Evolutionary conservation across 1,140 invertebrate species (phyloP), one percentile per base, ranked within the genome.

Genomic region (Phymastichus coffea): DNA sequence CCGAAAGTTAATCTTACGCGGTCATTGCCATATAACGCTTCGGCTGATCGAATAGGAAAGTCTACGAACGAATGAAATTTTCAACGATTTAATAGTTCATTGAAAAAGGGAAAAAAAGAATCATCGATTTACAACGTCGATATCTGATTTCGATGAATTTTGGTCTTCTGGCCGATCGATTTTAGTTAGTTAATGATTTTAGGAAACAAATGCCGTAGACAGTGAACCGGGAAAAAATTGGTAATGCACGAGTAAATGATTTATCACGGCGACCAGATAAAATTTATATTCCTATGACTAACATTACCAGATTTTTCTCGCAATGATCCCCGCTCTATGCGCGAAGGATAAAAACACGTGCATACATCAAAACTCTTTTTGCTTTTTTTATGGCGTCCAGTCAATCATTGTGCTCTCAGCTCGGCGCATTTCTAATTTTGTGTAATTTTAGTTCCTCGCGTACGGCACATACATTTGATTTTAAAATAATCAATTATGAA

Each of bases 361-460:
- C 48, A 59, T 59, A 38, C 20, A 59, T 59, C 57, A 59, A 47
- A 52, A 53, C 30, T 59, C n/a, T n/a, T n/a, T n/a, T n/a, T n/a
- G n/a, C n/a, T n/a, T n/a, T 59, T 51, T 57, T 53, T 53, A 28
- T 46, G 49, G 53, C 57, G 53, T 48, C 30, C 23, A 38, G 57
- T 59, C 57, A 59, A 59, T 59, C 57, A 59, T 22, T 33, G 25
- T 8, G 38, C 28, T 51, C 38, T 58, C 47, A 58, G 56, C 6
- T n/a, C n/a, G n/a, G 35, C 19, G 28, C 37, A 58, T 58, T 58
- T 51, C 44, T 33, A 58, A 58, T 58, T 44, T 14, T 26, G 47
- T 47, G 51, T 58, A 53, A 52, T 59, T 53, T 59, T 59, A 59
- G 53, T 59, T 53, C 53, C 41, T 37, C 28, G 25, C 22, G 25